Base-by-base conservation (phyloP, 2,797 vertebrate species). In the Characodon lateralis region DNA sequence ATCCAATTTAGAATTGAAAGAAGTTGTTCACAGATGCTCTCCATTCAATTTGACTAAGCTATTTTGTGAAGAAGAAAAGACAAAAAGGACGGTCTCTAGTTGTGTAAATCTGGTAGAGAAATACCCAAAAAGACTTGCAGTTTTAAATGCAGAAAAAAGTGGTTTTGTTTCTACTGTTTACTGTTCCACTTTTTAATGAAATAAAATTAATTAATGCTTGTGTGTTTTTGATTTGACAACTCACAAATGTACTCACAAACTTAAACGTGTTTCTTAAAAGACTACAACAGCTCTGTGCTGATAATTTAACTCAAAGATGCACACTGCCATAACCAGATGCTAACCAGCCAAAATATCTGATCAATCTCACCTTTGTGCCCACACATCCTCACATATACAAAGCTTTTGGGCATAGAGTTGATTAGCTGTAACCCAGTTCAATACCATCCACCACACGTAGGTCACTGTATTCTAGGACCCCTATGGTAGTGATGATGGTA, bases 371-470 rank as follows among this genome's bases (percentile, higher is more conserved):
- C 70, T 86, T 61, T 84, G 65, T 51, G 56, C 72, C 73, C 22
- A 26, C 71, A 83, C 78, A 84, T 6, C 75, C 68, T 82, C 77
- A 87, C 78, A 81, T 83, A 74, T 74, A 78, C 71, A 87, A 73
- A 87, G 88, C 88, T 88, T 88, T 78, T 85, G 85, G 92, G 85
- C 88, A 91, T 72, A 43, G 28, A 81, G 85, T 89, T 93, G 92
- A 94, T 94, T 91, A 94, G 90, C 90, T 81, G 84, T 83, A 94
- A 93, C 91, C 93, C 89, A 92, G 92, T 94, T 95, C 93, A 89
- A 92, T 93, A 93, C 80, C 80, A 92, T 88, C 82, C 79, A 85
- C 84, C 78, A 86, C 85, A 95, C 93, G 84, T 94, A 93, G 94
- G 95, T 94, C 94, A 94, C 79, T 82, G 85, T 91, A 91, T 93